Evolutionary conservation across 2,888 invertebrate species (phyloP), one percentile per base, ranked within the genome.

Genomic region (Xestia c-nigrum): DNA sequence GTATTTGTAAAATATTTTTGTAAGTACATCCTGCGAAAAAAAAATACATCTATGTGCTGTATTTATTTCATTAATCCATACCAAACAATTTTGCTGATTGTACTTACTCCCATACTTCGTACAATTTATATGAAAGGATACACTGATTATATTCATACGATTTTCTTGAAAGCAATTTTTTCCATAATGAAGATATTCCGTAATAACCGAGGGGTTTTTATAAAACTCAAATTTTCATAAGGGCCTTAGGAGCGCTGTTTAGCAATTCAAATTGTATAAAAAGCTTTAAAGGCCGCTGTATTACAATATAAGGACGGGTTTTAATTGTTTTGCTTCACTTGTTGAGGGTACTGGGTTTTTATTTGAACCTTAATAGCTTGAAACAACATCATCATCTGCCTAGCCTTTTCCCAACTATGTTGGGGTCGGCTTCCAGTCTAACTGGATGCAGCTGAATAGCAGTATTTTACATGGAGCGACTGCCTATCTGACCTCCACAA

Each of bases 261-360:
- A 89, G 91, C 92, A 92, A 91, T 90, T 92, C 91, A 91, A 91
- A 92, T 92, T 78, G 85, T 86, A 84, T 79, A 65, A 85, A 80
- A 79, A 87, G 88, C 88, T 87, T 88, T 88, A 86, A 87, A 86
- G 80, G 84, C 78, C 83, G 78, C 57, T 73, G 83, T 88, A 89
- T 88, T 89, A 89, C 86, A 86, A n/a, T 81, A 24, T 88, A 87
- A 87, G 81, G 83, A 84, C 76, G 78, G 81, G 77, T 84, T 87
- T 83, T 86, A 89, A 90, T 91, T 89, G 78, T 89, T 91, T 86
- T 86, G 85, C 82, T 85, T 82, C 75, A 78, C 40, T 79, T 88
- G 81, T 77, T 72, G 63, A 76, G 72, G 67, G 75, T 79, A 63
- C 57, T 40, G 31, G 43, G 14, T 74, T 74, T 72, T 74, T 68